Conservation (phyloP, 2,888 invertebrate genomes). For the Yponomeuta plumbellus region DNA sequence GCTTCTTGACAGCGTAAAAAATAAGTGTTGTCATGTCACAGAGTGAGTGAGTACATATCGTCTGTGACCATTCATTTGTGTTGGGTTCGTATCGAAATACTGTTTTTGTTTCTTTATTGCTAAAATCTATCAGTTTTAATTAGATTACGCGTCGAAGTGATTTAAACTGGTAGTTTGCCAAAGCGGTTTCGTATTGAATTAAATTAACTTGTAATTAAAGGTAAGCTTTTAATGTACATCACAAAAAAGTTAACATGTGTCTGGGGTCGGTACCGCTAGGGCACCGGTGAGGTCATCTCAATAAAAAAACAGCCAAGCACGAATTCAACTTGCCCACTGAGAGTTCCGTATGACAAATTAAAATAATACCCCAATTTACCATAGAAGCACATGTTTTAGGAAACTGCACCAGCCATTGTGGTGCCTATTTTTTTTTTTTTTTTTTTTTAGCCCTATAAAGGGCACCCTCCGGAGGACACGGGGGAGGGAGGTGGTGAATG, state of each 20-base stretch:
- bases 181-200: not conserved
- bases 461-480: no score
- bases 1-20: no score
- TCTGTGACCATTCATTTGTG: no score
- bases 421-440: no score
- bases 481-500: no score
- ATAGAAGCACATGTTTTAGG: no score
- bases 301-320: not conserved
- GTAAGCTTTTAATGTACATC: not conserved
- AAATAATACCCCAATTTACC: no score
- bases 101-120: not conserved
- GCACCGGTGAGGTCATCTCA: not conserved
- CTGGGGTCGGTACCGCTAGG: not conserved
- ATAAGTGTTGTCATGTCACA: no score
- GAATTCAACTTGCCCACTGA: not conserved
- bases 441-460: no score
- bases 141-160: not conserved
- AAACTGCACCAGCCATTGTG: no score
- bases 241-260: not conserved
- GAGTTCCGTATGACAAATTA: not conserved
- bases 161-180: not conserved
- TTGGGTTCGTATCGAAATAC: no score
- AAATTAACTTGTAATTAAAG: not conserved
- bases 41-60: no score
- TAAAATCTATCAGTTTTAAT: not conserved